Conservation (phyloP, 2,797 vertebrate species). For the Ispidina lecontei region DNA sequence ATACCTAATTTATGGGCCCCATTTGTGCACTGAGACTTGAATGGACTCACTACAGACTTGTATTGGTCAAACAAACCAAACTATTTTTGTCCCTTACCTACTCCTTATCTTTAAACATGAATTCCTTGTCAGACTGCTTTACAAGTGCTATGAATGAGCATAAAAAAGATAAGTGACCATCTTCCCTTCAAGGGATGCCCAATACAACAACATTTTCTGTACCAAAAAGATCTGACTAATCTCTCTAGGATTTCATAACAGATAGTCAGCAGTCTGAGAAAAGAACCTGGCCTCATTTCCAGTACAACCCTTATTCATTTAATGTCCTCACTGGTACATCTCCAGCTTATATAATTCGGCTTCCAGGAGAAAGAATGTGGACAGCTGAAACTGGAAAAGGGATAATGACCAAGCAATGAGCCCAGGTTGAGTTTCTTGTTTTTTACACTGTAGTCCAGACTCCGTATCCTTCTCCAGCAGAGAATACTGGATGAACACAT, state of each 20-base stretch:
- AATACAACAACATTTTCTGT: constrained; percentile 5
- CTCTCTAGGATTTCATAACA: constrained; percentile 21
- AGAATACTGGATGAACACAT: neutral
- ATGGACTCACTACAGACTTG: neutral
- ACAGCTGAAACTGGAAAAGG: neutral
- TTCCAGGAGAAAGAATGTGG: neutral
- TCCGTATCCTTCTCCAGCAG: neutral
- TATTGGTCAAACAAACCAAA: neutral
- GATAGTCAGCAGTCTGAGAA: constrained; percentile 30
- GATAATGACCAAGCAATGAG: fast-evolving
- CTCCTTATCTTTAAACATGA: neutral
- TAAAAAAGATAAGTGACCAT: constrained; percentile 51
- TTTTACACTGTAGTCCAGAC: neutral
- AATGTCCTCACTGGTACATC: neutral
- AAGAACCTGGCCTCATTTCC: constrained; percentile 26
- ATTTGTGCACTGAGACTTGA: neutral
- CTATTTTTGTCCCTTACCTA: neutral
- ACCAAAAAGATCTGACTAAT: constrained; percentile 31
- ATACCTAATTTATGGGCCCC: fast-evolving
- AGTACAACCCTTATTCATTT: neutral
- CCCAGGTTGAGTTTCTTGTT: neutral
- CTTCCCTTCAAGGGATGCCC: constrained; percentile 11
- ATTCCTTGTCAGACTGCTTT: neutral
- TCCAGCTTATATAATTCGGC: neutral
- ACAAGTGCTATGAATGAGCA: neutral